These are phyloP conservation scores for Amphibalanus amphitrite DNA, from an alignment of 1,140 invertebrate genomes.

Conservation along the genomic window DNA sequence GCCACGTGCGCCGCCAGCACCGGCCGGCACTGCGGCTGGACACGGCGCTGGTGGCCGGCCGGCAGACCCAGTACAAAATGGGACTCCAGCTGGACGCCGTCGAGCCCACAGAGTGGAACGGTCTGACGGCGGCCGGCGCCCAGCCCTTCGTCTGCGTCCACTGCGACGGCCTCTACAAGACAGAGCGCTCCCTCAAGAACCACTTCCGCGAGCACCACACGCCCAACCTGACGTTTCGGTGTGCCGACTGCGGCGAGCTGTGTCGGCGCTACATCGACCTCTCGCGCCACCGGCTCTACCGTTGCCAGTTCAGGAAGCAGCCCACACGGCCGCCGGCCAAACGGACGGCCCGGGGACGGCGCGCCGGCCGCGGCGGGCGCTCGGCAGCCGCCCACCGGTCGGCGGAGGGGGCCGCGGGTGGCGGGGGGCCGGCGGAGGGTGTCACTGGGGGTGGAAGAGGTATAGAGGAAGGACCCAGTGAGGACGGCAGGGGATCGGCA, in stretches of 20 bases:
- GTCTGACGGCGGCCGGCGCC: conserved; percentile 8
- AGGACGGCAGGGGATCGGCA: too few relatives aligned
- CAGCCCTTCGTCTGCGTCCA: conserved; percentile 17
- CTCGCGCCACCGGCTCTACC: conserved; percentile 16
- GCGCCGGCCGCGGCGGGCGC: too few relatives aligned
- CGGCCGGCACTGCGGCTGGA: neutral
- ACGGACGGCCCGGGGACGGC: too few relatives aligned
- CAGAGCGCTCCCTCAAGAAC: conserved; percentile 17
- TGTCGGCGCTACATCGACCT: conserved; percentile 17
- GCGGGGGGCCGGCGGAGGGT: too few relatives aligned
- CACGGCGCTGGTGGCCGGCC: neutral
- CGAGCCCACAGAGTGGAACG: neutral
- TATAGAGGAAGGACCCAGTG: too few relatives aligned
- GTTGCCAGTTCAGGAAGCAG: conserved; percentile 11
- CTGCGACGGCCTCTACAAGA: conserved; percentile 18
- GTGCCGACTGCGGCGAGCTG: conserved; percentile 15
- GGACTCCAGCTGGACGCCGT: neutral
- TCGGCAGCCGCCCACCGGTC: neutral
- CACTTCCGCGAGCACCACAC: conserved; percentile 18
- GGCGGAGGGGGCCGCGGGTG: too few relatives aligned
- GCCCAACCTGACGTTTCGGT: conserved; percentile 16
- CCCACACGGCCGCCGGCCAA: neutral
- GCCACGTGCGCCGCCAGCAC: neutral
- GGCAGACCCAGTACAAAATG: neutral
- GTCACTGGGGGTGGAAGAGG: neutral